A percentile compares a stretch with the other conserved stretches of the same genome.
phyloP scores from a whole-genome alignment of 2,113 vertebrate species.

The Thinocorus orbignyianus region DNA sequence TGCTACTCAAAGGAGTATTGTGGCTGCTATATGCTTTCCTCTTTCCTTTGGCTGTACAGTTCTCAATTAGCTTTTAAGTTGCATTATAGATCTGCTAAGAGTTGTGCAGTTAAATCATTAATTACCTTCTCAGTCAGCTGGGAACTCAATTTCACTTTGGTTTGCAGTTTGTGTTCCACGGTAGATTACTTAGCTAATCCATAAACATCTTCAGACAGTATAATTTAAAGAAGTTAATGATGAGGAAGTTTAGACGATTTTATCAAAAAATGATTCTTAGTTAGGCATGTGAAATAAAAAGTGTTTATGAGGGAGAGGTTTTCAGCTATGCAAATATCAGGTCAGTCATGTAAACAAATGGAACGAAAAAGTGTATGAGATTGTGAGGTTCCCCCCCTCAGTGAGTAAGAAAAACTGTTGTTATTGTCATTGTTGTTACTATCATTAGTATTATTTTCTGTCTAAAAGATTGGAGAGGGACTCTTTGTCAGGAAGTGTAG shows the following conservation, averaged over 20 bases:
- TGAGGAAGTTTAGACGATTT: constrained; percentile 64
- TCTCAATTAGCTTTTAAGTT: constrained; percentile 75
- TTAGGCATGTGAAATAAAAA: constrained; percentile 37
- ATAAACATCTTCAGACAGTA: constrained; percentile 65
- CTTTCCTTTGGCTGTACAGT: constrained; percentile 47
- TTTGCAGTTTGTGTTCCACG: constrained; percentile 70
- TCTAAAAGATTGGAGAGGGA: too few species aligned
- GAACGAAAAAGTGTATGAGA: background rate
- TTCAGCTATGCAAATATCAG: constrained; percentile 13
- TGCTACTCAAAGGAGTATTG: constrained; percentile 41
- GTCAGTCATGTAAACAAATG: background rate
- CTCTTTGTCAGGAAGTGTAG: too few species aligned
- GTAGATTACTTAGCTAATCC: constrained; percentile 73
- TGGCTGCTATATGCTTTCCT: constrained; percentile 39
- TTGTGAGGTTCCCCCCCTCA: fast-evolving
- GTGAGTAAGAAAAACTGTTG: background rate
- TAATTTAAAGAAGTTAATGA: constrained; percentile 62
- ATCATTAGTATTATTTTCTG: background rate
- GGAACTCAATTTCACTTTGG: constrained; percentile 72
- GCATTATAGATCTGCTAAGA: constrained; percentile 70
- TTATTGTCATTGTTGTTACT: background rate
- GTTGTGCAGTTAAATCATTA: constrained; percentile 76
- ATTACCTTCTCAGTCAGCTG: constrained; percentile 68
- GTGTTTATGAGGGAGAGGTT: background rate
- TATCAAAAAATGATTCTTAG: constrained; percentile 64